These are phyloP conservation scores for Argentina silus DNA, from an alignment of 2,797 vertebrate species.

Conservation along the genomic window DNA sequence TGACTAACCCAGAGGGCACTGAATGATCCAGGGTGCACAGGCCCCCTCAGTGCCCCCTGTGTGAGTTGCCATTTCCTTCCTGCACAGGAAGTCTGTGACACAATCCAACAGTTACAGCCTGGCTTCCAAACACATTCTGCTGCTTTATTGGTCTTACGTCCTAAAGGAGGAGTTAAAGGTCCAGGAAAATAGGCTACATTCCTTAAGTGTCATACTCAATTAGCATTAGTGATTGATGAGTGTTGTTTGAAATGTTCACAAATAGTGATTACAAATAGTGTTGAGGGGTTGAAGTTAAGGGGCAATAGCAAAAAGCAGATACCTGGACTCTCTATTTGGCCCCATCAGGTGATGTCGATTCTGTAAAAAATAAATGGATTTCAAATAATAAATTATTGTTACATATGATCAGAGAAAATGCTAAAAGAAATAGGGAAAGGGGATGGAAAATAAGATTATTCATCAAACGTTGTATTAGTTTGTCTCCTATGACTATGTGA, in stretches of 20 bases:
- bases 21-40: constrained; percentile 10
- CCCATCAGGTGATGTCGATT: constrained; percentile 77
- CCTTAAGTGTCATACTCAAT: background rate
- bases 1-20: background rate
- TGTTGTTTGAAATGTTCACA: constrained; percentile 31
- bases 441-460: background rate
- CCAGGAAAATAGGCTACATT: background rate
- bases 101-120: constrained; percentile 32
- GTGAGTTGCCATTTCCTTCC: constrained; percentile 50
- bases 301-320: constrained; percentile 58
- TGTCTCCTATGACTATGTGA: background rate
- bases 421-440: background rate
- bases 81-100: constrained; percentile 19
- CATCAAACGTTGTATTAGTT: background rate
- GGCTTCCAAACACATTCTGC: background rate
- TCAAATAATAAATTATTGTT: constrained; percentile 66
- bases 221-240: constrained; percentile 11
- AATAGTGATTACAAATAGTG: constrained; percentile 34
- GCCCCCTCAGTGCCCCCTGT: background rate
- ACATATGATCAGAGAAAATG: constrained; percentile 28
- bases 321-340: constrained; percentile 81
- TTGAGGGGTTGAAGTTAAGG: constrained; percentile 36
- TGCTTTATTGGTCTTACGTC: background rate
- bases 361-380: constrained; percentile 84
- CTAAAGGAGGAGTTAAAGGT: no score